These are phyloP conservation scores for Alcedo quadribrachys DNA, from an alignment of 2,797 vertebrate species.

Conservation along the genomic window DNA sequence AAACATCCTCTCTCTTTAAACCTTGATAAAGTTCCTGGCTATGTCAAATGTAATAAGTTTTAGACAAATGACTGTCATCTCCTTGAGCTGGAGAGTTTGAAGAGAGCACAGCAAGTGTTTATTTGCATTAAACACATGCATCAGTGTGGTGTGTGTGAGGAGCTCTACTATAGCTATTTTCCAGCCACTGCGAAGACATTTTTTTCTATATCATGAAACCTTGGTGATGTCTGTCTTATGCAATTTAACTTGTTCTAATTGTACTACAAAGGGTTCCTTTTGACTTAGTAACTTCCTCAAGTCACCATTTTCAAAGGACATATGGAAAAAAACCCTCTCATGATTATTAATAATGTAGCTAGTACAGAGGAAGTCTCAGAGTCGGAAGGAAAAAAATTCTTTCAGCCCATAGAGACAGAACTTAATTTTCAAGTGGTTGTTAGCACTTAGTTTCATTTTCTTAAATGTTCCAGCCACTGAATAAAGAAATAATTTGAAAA, in stretches of 20 bases:
- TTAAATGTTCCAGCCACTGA: conserved; percentile 53
- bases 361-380: conserved; percentile 48
- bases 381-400: conserved; percentile 36
- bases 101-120: conserved; percentile 48
- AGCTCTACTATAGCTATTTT: neutral
- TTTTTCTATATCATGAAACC: conserved; percentile 48
- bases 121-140: conserved; percentile 40
- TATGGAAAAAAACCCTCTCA: conserved; percentile 34
- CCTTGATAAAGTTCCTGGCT: conserved; percentile 47
- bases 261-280: conserved; percentile 67
- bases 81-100: conserved; percentile 23
- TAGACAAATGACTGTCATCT: conserved; percentile 58
- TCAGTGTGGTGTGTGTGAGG: neutral
- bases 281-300: conserved; percentile 62
- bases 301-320: conserved; percentile 60
- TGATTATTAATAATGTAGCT: conserved; percentile 62
- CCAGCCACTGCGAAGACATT: neutral
- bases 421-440: conserved; percentile 50
- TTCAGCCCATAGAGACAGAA: conserved; percentile 30
- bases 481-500: conserved; percentile 74
- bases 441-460: conserved; percentile 59
- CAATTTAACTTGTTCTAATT: conserved; percentile 74
- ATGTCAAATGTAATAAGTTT: conserved; percentile 45
- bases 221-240: conserved; percentile 62
- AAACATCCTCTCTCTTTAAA: conserved; percentile 49